These are phyloP conservation scores for Calypte anna DNA, from an alignment of 2,113 vertebrate species.

Conservation along the genomic window DNA sequence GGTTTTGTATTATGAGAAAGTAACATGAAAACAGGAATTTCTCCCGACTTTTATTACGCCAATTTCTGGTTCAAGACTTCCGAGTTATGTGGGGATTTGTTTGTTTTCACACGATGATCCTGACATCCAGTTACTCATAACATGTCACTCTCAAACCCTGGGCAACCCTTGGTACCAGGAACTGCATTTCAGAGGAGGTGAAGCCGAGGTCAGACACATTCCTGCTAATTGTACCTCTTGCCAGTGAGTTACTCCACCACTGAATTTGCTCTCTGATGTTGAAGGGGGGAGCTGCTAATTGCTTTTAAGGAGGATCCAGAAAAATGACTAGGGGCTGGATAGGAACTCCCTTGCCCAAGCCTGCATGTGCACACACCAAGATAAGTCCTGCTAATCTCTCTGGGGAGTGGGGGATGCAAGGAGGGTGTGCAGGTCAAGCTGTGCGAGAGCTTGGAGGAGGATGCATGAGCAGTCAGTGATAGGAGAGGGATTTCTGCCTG, in stretches of 20 bases:
- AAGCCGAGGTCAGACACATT: neutral
- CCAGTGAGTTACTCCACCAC: neutral
- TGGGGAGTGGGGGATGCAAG: neutral
- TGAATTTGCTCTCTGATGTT: constrained; percentile 39
- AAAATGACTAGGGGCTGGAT: neutral
- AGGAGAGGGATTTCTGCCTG: neutral
- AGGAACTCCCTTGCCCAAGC: neutral
- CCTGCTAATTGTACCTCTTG: constrained; percentile 40
- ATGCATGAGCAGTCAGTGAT: fast-evolving
- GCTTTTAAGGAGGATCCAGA: constrained; percentile 44
- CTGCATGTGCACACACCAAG: fast-evolving
- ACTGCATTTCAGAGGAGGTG: constrained; percentile 29
- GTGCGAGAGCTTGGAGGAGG: neutral
- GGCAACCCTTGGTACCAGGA: constrained; percentile 45
- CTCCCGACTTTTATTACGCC: neutral
- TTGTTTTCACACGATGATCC: constrained; percentile 15
- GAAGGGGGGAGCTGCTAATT: constrained; percentile 27
- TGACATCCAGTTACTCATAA: constrained; percentile 3
- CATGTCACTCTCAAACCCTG: neutral
- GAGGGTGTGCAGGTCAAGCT: neutral
- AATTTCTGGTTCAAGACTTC: neutral
- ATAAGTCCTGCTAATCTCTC: constrained; percentile 4
- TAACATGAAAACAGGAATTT: neutral
- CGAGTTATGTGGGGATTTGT: constrained; percentile 2
- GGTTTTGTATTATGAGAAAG: neutral